These are phyloP conservation scores for Drosophila rufa DNA, from an alignment of 1,140 invertebrate genomes.

Conservation along the genomic window DNA sequence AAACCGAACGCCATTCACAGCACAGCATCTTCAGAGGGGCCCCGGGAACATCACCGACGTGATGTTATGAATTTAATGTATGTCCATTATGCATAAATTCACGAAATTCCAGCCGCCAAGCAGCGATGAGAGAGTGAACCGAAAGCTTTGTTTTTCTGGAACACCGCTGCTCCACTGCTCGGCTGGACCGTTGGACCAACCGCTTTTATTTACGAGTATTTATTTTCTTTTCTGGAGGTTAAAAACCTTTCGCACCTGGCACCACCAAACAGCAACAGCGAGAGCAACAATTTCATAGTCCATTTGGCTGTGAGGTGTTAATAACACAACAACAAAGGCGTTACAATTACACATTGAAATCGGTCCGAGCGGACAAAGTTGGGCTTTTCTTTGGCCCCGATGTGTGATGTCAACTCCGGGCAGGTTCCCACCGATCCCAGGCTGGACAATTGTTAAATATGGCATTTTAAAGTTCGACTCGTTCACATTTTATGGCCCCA, in stretches of 20 bases:
- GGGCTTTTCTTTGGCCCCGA: slow-evolving; percentile 35
- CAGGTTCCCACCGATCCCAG: slow-evolving; percentile 68
- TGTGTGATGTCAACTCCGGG: slow-evolving; percentile 73
- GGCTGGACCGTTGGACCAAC: slow-evolving; percentile 5
- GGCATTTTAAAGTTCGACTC: slow-evolving; percentile 58
- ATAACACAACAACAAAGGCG: slow-evolving; percentile 78
- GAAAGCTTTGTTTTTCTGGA: slow-evolving; percentile 72
- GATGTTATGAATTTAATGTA: slow-evolving; percentile 83
- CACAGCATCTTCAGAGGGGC: slow-evolving; percentile 35
- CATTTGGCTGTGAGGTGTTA: slow-evolving; percentile 77
- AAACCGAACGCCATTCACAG: slow-evolving; percentile 58
- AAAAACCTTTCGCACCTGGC: slow-evolving; percentile 65
- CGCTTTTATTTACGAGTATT: slow-evolving; percentile 19
- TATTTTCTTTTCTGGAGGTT: slow-evolving; percentile 46
- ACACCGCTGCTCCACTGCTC: slow-evolving; percentile 39
- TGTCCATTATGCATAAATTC: slow-evolving; percentile 82
- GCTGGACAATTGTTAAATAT: slow-evolving; percentile 75
- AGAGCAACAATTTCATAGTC: slow-evolving; percentile 65
- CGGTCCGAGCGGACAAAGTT: slow-evolving; percentile 57
- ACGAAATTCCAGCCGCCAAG: slow-evolving; percentile 64
- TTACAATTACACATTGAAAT: slow-evolving; percentile 84
- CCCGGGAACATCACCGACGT: slow-evolving; percentile 13
- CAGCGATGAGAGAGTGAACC: slow-evolving; percentile 51
- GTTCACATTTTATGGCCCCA: slow-evolving; percentile 65
- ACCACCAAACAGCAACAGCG: neutral